Percentiles rank a stretch among this genome's conserved stretches.
Evolutionary conservation across 2,113 vertebrate species (phyloP).

Genomic region (Leptocoma aspasia): DNA sequence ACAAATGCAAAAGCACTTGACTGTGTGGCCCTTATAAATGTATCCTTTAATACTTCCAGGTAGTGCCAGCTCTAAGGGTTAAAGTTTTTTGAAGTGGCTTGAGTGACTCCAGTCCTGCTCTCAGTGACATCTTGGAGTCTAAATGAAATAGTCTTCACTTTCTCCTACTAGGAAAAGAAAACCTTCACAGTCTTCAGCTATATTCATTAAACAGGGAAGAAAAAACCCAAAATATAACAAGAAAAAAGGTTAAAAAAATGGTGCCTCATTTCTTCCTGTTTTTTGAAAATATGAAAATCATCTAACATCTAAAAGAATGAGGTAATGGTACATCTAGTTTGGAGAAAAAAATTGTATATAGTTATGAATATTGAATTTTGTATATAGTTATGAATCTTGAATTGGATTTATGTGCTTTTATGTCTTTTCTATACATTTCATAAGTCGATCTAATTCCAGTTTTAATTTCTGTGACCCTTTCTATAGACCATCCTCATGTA

Average conservation of each 20-base stretch:
- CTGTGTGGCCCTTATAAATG: not conserved
- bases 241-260: not conserved
- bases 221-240: fast-evolving
- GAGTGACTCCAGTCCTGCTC: not conserved
- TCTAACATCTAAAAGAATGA: not conserved
- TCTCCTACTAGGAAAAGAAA: not conserved
- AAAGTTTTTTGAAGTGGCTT: not conserved
- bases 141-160: not conserved
- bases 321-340: not conserved
- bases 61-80: not conserved
- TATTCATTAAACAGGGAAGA: not conserved
- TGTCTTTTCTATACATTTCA: not conserved
- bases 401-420: not conserved
- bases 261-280: not conserved
- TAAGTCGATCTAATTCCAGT: not conserved
- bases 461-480: not conserved
- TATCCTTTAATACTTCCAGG: not conserved
- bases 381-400: not conserved
- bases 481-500: not conserved
- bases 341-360: not conserved
- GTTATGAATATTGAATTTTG: too few species aligned
- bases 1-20: not conserved
- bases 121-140: not conserved
- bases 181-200: not conserved
- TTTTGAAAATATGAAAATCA: not conserved